Evolutionary conservation across 53 echinoderm and acorn worm genomes (phyloP).

Genomic region (Luidia sarsii): DNA sequence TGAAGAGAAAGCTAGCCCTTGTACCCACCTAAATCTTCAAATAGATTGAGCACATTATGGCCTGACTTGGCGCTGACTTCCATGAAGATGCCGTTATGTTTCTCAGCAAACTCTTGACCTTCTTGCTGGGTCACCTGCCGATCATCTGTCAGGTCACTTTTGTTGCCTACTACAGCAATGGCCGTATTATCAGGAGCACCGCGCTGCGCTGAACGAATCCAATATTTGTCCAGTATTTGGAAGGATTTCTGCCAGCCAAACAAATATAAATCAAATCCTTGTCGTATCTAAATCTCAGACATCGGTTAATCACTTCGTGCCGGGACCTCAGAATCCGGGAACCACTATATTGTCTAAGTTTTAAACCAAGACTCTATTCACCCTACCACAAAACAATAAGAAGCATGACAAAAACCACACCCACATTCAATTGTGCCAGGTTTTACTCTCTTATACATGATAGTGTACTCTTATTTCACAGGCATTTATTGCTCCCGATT

Average conservation of each 20-base stretch:
- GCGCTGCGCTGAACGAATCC: slow-evolving; percentile 45
- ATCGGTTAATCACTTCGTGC: too few relatives aligned
- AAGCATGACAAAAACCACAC: too few relatives aligned
- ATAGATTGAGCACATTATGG: slow-evolving; percentile 38
- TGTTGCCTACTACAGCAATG: slow-evolving; percentile 59
- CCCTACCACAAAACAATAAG: too few relatives aligned
- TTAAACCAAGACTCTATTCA: too few relatives aligned
- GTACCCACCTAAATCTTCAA: slow-evolving; percentile 37
- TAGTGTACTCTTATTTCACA: too few relatives aligned
- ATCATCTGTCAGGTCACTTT: slow-evolving; percentile 34
- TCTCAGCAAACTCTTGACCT: slow-evolving; percentile 48
- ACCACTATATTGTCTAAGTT: too few relatives aligned
- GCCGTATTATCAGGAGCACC: slow-evolving; percentile 56
- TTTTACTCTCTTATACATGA: too few relatives aligned
- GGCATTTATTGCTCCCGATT: too few relatives aligned
- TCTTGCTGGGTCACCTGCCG: slow-evolving; percentile 10
- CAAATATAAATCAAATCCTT: not conserved
- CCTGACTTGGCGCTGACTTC: slow-evolving; percentile 69
- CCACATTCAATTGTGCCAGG: too few relatives aligned
- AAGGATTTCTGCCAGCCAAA: slow-evolving; percentile 40
- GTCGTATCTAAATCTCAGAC: too few relatives aligned
- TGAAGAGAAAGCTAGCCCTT: too few relatives aligned
- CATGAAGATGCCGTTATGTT: slow-evolving; percentile 33
- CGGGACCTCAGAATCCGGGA: too few relatives aligned
- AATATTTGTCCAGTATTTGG: slow-evolving; percentile 56